phyloP scores from a whole-genome alignment of 2,797 vertebrate genomes.

The Thamnophis elegans region DNA sequence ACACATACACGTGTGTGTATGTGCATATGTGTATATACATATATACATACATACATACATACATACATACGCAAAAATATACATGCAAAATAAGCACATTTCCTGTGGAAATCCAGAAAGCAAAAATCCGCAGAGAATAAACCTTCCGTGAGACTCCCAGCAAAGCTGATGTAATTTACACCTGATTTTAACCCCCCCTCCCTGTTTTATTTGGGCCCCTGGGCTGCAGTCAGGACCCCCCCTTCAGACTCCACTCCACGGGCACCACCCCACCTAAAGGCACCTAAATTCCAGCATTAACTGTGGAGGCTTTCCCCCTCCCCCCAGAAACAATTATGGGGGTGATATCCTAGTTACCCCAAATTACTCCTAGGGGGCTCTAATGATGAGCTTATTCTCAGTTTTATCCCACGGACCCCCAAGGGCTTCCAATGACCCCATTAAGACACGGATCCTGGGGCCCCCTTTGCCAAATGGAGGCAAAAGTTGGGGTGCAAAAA shows the following conservation, averaged over 20 bases:
- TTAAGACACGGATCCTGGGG: too few species aligned
- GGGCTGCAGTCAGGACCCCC: rapidly evolving
- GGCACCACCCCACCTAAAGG: too few species aligned
- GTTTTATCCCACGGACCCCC: background rate
- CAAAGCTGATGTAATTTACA: background rate
- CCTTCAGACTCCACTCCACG: rapidly evolving
- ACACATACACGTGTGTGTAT: too few species aligned
- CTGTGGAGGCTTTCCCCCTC: background rate
- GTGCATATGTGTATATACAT: too few species aligned
- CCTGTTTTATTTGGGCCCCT: too few species aligned
- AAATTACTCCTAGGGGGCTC: background rate
- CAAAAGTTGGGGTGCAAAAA: background rate
- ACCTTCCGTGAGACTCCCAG: too few species aligned
- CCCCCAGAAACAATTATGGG: background rate
- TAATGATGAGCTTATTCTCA: background rate
- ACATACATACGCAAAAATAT: background rate
- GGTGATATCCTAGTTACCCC: background rate
- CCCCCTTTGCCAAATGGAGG: too few species aligned
- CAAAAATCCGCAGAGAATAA: background rate
- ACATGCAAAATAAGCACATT: background rate
- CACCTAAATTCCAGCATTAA: background rate
- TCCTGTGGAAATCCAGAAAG: background rate
- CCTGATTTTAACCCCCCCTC: background rate
- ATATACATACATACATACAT: too few species aligned
- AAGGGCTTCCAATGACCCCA: background rate